Conservation (phyloP, 2,888 invertebrate genomes). For the Minunthozetes semirufus region DNA sequence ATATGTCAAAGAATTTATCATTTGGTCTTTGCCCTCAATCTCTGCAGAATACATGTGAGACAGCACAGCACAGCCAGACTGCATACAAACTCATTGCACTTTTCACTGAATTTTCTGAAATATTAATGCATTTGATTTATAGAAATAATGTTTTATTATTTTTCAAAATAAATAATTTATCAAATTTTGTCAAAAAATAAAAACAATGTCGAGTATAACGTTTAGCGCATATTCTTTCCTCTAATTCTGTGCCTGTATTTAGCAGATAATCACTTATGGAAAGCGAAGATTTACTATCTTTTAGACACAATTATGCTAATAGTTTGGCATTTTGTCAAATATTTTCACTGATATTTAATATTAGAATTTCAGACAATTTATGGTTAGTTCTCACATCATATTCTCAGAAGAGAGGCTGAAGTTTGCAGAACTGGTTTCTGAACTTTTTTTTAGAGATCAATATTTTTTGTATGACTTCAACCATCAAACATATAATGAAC, state of each 20-base stretch:
- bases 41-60: too few species aligned
- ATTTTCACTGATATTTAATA: not conserved
- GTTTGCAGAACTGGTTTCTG: too few species aligned
- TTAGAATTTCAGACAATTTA: not conserved
- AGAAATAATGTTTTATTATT: not conserved
- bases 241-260: not conserved
- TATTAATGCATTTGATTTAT: not conserved
- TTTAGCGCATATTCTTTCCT: too few species aligned
- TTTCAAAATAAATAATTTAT: not conserved
- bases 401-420: not conserved
- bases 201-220: not conserved
- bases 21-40: too few species aligned
- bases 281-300: not conserved
- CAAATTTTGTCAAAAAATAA: not conserved
- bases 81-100: not conserved
- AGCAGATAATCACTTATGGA: not conserved
- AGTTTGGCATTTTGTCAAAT: constrained; percentile 10
- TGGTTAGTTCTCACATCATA: not conserved
- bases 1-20: too few species aligned
- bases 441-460: too few species aligned
- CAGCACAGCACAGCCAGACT: too few species aligned
- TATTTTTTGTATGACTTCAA: too few species aligned
- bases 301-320: not conserved
- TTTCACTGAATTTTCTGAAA: not conserved
- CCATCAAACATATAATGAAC: too few species aligned